Evolutionary conservation across 2,797 vertebrate genomes (phyloP), one percentile per base, ranked within the genome.

Genomic region (Micropoecilia bifurca): DNA sequence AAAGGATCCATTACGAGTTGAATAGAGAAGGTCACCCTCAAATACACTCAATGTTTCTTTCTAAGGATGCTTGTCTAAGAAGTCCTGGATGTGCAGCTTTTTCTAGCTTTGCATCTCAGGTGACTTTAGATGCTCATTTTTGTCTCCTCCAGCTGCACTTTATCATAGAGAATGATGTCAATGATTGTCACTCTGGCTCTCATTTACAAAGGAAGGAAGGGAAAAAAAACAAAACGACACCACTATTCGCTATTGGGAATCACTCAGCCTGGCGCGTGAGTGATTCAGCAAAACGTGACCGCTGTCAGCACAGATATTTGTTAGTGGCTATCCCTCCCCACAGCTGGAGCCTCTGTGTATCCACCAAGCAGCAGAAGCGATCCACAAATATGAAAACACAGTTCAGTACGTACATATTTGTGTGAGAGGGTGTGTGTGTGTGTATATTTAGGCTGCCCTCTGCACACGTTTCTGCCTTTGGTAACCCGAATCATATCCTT

Each of bases 201-300:
- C 73, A 20, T 83, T 76, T 80, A 71, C 22, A 43, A 3, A 71
- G 12, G 9, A 1, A 18, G 8, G 39, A 1, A 6, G 4, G 4
- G 4, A 39, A 39, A 39, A 36, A 61, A 86, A 4, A 89, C 55
- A 85, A 57, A 57, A 28, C 1, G 25, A 81, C 84, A 74, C 4
- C 73, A n/a, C 55, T 4, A 43, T 76, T 75, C 86, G 84, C 77
- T 77, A 69, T 85, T 80, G 30, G 45, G 83, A 73, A 84, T 81
- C 71, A 78, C 33, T 33, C 75, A 61, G 13, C 28, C 4, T 1
- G 30, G 84, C n/a, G 3, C 39, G 78, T 87, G 90, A 82, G 86
- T 94, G 92, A 93, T 85, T 93, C 92, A 93, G 90, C 90, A 90
- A 91, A 93, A 94, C 87, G 89, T 93, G 90, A 93, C 90, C 68